Conservation (phyloP, 2,113 vertebrate species). For the Heterotis niloticus region DNA sequence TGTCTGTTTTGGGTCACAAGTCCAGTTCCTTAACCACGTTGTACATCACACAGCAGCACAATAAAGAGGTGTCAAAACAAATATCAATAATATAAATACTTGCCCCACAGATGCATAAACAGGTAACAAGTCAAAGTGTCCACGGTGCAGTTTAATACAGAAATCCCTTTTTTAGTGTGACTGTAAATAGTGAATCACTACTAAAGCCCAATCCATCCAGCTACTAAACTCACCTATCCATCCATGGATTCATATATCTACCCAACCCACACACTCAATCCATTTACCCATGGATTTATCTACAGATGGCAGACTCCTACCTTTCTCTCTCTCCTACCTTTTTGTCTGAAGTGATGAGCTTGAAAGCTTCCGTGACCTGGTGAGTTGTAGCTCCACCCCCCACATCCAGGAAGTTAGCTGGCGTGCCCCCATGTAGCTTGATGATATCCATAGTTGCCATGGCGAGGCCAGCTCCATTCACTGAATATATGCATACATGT, state of each 20-base stretch:
- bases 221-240: neutral
- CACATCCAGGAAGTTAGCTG: constrained; percentile 98
- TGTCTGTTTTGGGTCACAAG: too few relatives aligned
- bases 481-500: constrained; percentile 48
- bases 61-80: too few relatives aligned
- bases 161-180: too few relatives aligned
- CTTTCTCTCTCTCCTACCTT: constrained; percentile 74
- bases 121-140: too few relatives aligned
- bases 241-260: neutral
- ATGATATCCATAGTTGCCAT: constrained; percentile 99
- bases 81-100: too few relatives aligned
- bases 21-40: too few relatives aligned
- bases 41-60: too few relatives aligned
- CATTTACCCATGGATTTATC: too few relatives aligned
- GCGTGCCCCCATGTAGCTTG: constrained; percentile 94
- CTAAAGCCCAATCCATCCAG: too few relatives aligned
- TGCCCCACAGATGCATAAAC: too few relatives aligned
- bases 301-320: neutral
- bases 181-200: too few relatives aligned
- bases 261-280: neutral
- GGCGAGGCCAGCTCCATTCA: constrained; percentile 95
- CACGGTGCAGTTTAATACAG: too few relatives aligned
- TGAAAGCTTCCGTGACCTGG: constrained; percentile 98
- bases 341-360: constrained; percentile 95
- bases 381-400: constrained; percentile 95